Percentiles rank a stretch among this genome's conserved stretches.
phyloP scores from a whole-genome alignment of 2,797 vertebrate species.

The Danio albolineatus region DNA sequence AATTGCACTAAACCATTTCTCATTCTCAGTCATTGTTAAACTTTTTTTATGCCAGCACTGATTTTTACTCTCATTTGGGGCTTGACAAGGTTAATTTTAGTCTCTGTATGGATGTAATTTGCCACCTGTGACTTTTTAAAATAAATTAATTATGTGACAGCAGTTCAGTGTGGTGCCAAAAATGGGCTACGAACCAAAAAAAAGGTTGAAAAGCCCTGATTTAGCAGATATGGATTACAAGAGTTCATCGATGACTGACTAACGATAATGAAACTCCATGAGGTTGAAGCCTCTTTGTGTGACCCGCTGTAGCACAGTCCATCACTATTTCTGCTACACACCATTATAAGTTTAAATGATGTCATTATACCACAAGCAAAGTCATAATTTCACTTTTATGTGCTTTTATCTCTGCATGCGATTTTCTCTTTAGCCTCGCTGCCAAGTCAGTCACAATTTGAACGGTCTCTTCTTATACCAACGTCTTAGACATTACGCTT shows the following conservation, averaged over 20 bases:
- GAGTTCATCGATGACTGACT: slow-evolving; percentile 22
- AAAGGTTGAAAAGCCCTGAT: neutral
- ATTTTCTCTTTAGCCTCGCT: slow-evolving; percentile 29
- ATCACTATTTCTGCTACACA: slow-evolving; percentile 28
- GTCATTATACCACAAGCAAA: slow-evolving; percentile 29
- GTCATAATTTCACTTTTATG: slow-evolving; percentile 39
- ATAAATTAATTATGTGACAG: neutral
- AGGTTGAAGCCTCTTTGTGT: slow-evolving; percentile 16
- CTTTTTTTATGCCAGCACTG: neutral
- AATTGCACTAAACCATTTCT: too few species aligned
- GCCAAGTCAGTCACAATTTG: slow-evolving; percentile 18
- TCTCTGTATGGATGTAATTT: neutral
- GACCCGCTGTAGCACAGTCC: slow-evolving; percentile 1
- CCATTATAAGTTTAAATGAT: slow-evolving; percentile 41
- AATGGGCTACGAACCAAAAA: neutral
- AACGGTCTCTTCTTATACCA: slow-evolving; percentile 30
- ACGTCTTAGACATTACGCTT: slow-evolving; percentile 21
- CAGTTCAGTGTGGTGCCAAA: neutral
- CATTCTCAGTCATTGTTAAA: too few species aligned
- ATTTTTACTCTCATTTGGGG: neutral
- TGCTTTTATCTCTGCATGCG: slow-evolving; percentile 42
- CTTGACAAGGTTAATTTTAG: neutral
- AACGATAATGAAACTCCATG: slow-evolving; percentile 21
- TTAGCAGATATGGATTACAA: neutral
- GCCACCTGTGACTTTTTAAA: neutral